Evolutionary conservation across 1,140 invertebrate genomes (phyloP), one percentile per base, ranked within the genome.

Genomic region (Teleopsis dalmanni): DNA sequence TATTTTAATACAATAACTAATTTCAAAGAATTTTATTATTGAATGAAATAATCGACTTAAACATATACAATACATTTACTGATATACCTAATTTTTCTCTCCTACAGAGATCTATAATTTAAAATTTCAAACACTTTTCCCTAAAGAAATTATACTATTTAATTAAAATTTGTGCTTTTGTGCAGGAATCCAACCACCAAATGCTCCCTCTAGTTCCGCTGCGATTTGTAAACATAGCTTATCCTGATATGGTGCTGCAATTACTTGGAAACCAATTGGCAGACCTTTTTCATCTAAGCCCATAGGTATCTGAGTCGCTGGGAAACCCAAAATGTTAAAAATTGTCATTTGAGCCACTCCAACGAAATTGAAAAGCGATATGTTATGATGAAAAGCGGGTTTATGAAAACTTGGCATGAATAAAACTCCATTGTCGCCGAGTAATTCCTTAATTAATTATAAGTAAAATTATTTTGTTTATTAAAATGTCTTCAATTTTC

Each of bases 211-310:
- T 11, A 95, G 62, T 52, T 88, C 81, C 52, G 73, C 62, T 2
- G 89, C 89, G 9, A 91, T 80, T 9, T 83, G 81, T 26, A 94
- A 63, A 48, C 84, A 85, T 0, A 91, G 64, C 48, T 83, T 77
- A 66, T 95, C 91, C 64, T 82, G 77, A 60, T 79, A 70, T 2
- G 76, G 75, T 0, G 72, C 79, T 1, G 81, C 81, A 36, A 83
- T 72, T 54, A 83, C 81, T 74, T 91, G 88, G 47, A 90, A 59
- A 16, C 85, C 85, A 16, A 90, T 57, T 0, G 89, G 89, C 50
- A 89, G 59, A 1, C 82, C 82, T 11, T 78, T 60, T 2, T 64
- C 62, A 54, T 76, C 75, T 2, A 85, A 51, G 1, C 87, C 87
- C 56, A 88, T 65, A 7, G 75, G 86, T 35, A 87, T 79, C 52